These are phyloP conservation scores for Synanthedon tipuliformis DNA, from an alignment of 2,888 invertebrate species.

Conservation along the genomic window DNA sequence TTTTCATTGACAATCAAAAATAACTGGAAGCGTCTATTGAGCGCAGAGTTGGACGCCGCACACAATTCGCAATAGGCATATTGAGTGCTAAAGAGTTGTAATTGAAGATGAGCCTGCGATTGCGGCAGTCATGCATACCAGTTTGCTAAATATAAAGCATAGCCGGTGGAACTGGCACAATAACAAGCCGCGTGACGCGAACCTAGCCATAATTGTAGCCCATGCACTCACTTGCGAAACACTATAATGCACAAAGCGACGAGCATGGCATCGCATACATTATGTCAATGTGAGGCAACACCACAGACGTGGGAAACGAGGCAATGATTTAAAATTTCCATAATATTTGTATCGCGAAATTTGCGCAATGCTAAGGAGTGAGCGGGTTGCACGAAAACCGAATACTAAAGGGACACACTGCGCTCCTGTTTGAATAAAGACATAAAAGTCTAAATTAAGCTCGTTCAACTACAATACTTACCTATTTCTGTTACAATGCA, in stretches of 20 bases:
- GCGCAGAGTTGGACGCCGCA: too few species aligned
- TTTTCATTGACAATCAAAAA: too few species aligned
- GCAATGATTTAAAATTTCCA: slow-evolving; percentile 47
- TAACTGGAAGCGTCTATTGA: too few species aligned
- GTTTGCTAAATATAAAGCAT: slow-evolving; percentile 17
- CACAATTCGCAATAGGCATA: too few species aligned
- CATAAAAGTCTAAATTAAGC: too few species aligned
- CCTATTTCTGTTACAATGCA: too few species aligned
- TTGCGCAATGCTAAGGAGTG: slow-evolving; percentile 24
- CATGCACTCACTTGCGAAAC: slow-evolving; percentile 7
- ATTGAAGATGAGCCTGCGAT: background rate
- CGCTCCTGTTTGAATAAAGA: background rate
- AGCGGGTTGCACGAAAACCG: slow-evolving; percentile 12
- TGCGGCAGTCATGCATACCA: slow-evolving; percentile 11
- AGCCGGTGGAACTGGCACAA: slow-evolving; percentile 17
- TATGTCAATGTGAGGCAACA: slow-evolving; percentile 41
- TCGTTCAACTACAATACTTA: too few species aligned
- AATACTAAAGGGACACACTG: background rate
- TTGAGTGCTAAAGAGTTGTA: background rate
- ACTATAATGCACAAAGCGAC: slow-evolving; percentile 27
- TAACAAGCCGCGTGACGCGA: slow-evolving; percentile 31
- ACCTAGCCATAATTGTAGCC: slow-evolving; percentile 28
- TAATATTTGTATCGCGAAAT: slow-evolving; percentile 54
- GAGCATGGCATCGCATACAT: slow-evolving; percentile 40
- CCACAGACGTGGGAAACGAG: slow-evolving; percentile 45